Conservation (phyloP, 2,113 vertebrate genomes). For the Coturnix japonica region DNA sequence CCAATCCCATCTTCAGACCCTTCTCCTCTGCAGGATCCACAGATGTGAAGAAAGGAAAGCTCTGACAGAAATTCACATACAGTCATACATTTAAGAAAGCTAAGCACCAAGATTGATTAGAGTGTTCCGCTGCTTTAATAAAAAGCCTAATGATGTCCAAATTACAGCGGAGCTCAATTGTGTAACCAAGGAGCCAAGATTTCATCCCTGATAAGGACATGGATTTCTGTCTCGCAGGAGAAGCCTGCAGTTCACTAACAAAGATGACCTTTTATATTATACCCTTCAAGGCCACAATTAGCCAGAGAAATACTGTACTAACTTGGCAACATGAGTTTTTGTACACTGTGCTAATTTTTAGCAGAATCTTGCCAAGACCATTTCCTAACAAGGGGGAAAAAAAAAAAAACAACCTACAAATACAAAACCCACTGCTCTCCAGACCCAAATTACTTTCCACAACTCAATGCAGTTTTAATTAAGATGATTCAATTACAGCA, state of each 20-base stretch:
- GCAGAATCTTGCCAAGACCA: constrained; percentile 44
- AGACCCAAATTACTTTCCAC: constrained; percentile 63
- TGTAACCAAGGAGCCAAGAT: constrained; percentile 71
- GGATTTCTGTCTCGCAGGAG: constrained; percentile 60
- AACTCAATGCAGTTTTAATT: constrained; percentile 64
- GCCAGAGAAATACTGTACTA: constrained; percentile 48
- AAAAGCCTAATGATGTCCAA: constrained; percentile 70
- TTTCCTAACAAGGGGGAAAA: background rate
- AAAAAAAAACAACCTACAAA: background rate
- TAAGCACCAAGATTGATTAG: constrained; percentile 58
- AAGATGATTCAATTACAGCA: constrained; percentile 65
- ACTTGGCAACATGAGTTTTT: constrained; percentile 60
- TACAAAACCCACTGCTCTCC: constrained; percentile 39
- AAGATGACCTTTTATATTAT: constrained; percentile 67
- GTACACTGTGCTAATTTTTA: constrained; percentile 43
- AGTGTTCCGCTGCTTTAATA: constrained; percentile 56
- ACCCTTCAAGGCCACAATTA: constrained; percentile 68
- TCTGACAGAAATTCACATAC: fast-evolving
- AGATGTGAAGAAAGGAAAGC: background rate
- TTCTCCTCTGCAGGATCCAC: fast-evolving
- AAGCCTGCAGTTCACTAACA: constrained; percentile 68
- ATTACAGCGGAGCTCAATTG: constrained; percentile 68
- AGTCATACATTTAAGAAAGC: constrained; percentile 22
- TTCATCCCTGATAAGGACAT: constrained; percentile 70
- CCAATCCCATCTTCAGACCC: background rate